These are phyloP conservation scores for Anthopleura xanthogrammica DNA, from an alignment of 92 coral and sea anemone genomes.

Conservation along the genomic window DNA sequence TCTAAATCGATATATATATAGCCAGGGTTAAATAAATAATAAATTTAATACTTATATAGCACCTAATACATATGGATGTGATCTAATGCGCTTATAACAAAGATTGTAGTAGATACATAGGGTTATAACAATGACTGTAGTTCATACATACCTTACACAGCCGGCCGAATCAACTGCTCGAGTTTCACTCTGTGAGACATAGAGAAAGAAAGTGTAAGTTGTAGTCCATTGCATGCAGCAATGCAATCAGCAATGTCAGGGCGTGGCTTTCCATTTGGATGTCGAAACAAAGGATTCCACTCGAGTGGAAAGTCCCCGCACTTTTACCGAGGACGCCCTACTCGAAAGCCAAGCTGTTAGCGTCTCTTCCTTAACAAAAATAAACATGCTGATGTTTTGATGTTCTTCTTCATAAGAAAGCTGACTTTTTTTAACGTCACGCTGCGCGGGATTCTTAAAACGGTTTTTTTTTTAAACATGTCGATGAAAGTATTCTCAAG, in stretches of 20 bases:
- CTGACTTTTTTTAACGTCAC: background rate
- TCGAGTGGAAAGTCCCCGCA: conserved; percentile 24
- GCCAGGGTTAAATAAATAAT: too few species aligned
- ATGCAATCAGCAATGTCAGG: background rate
- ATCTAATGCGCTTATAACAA: too few species aligned
- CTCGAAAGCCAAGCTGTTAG: conserved; percentile 32
- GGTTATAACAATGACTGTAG: too few species aligned
- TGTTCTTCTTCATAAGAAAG: background rate
- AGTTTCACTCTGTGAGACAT: too few species aligned
- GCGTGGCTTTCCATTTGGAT: conserved; percentile 1
- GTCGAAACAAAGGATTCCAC: background rate
- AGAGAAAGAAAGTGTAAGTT: background rate
- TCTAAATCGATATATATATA: too few species aligned
- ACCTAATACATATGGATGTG: too few species aligned
- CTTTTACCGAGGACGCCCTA: conserved; percentile 29
- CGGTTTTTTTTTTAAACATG: too few species aligned
- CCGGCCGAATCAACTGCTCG: too few species aligned
- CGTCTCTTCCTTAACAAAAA: conserved; percentile 1
- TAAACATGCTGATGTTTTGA: conserved; percentile 11
- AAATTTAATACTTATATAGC: too few species aligned
- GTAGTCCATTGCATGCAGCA: background rate
- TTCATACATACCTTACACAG: too few species aligned
- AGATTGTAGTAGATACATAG: too few species aligned
- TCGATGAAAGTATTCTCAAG: too few species aligned
- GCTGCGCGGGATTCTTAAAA: background rate